These are phyloP conservation scores for Hemiprocne comata DNA, from an alignment of 2,113 vertebrate species.

Conservation along the genomic window DNA sequence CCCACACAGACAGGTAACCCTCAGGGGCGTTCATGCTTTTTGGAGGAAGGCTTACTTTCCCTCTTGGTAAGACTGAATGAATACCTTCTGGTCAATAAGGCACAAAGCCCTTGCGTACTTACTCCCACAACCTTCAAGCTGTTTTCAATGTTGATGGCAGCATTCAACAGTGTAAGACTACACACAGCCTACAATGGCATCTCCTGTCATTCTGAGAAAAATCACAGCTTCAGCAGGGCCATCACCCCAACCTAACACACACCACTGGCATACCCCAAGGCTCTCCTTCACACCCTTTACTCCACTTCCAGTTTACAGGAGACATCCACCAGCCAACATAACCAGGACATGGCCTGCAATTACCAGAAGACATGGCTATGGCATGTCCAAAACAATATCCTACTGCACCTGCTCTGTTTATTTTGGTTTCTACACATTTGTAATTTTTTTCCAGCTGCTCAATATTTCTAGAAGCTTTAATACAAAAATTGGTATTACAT, in stretches of 20 bases:
- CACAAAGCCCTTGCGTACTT: background rate
- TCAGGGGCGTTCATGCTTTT: background rate
- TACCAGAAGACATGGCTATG: background rate
- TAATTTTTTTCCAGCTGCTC: background rate
- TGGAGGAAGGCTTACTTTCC: background rate
- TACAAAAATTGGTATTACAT: background rate
- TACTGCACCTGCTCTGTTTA: background rate
- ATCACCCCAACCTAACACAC: background rate
- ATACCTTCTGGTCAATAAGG: background rate
- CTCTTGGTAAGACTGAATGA: background rate
- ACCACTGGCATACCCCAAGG: fast-evolving
- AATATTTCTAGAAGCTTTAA: background rate
- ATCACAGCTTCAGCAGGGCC: background rate
- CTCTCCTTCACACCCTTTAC: background rate
- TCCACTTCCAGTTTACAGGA: background rate
- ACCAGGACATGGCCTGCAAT: background rate
- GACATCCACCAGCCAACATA: background rate
- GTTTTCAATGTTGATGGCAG: background rate
- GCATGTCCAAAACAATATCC: background rate
- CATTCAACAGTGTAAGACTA: background rate
- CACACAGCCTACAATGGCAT: background rate
- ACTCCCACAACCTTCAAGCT: background rate
- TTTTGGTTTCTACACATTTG: background rate
- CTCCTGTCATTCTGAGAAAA: background rate
- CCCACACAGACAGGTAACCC: background rate